Conservation (phyloP, 2,797 vertebrate species). For the Bufotes viridis region DNA sequence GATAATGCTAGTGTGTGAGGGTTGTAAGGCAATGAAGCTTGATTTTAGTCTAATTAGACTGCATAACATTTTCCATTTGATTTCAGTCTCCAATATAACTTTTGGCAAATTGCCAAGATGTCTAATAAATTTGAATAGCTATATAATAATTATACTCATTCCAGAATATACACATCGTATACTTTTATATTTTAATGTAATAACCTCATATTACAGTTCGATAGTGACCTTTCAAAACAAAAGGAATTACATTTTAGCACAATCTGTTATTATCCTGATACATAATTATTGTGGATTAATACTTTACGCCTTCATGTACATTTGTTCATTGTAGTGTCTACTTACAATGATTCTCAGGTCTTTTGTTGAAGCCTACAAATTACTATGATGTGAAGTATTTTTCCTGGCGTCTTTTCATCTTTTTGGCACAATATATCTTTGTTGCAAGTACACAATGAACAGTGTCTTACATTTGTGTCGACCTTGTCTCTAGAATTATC, state of each 20-base stretch:
- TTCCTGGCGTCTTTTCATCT: background rate
- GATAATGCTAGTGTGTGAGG: no score
- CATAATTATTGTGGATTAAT: constrained; percentile 13
- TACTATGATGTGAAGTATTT: constrained; percentile 18
- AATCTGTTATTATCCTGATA: background rate
- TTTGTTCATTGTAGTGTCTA: constrained; percentile 7
- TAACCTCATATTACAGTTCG: background rate
- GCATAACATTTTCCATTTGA: no score
- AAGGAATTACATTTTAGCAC: background rate
- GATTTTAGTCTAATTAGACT: no score
- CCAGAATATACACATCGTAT: background rate
- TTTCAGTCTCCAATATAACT: background rate
- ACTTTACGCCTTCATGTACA: background rate
- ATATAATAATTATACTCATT: background rate
- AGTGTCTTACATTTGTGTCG: constrained; percentile 1
- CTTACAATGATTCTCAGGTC: background rate
- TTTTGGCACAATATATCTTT: constrained; percentile 34
- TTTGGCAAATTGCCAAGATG: background rate
- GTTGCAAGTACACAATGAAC: constrained; percentile 20
- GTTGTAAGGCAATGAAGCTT: no score
- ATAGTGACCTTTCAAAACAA: constrained; percentile 33
- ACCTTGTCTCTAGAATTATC: constrained; percentile 1
- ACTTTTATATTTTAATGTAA: background rate
- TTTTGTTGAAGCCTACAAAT: constrained; percentile 26
- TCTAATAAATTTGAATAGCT: background rate